Percentiles rank a stretch among this genome's conserved stretches.
Evolutionary conservation across 2,113 vertebrate species (phyloP).

Genomic region (Sterrhoptilus dennistouni): DNA sequence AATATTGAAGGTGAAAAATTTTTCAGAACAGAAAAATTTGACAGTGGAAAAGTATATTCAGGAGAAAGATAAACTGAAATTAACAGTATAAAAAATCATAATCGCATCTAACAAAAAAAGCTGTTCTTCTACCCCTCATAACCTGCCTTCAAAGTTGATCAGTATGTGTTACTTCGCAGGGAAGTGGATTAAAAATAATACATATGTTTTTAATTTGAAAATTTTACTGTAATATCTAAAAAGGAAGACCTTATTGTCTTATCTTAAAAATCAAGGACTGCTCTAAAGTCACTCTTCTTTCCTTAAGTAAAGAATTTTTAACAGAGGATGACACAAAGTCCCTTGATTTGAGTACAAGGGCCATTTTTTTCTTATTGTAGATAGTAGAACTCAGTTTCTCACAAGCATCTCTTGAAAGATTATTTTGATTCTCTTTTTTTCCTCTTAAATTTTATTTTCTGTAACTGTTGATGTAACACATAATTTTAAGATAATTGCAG

Average conservation of each 20-base stretch:
- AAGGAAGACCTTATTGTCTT: neutral
- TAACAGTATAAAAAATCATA: neutral
- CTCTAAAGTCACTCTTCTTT: neutral
- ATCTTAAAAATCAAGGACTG: neutral
- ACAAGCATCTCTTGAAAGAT: neutral
- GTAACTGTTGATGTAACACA: neutral
- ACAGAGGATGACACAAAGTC: neutral
- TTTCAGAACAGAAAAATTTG: neutral
- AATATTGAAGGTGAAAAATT: neutral
- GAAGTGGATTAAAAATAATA: neutral
- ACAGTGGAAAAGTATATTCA: neutral
- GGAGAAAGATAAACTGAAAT: neutral
- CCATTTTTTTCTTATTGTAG: neutral
- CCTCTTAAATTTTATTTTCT: neutral
- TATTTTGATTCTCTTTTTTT: neutral
- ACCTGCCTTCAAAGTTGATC: neutral
- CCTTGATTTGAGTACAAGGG: neutral
- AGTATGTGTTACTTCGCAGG: neutral
- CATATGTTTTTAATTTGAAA: neutral
- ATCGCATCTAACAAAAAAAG: neutral
- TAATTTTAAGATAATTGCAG: neutral
- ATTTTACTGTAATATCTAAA: neutral
- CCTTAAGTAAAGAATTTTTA: neutral
- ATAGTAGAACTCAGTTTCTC: neutral
- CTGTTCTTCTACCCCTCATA: fast-evolving